A percentile compares a stretch with the other conserved stretches of the same genome.
phyloP scores from a whole-genome alignment of 2,113 vertebrate species.

The Zootoca vivipara region DNA sequence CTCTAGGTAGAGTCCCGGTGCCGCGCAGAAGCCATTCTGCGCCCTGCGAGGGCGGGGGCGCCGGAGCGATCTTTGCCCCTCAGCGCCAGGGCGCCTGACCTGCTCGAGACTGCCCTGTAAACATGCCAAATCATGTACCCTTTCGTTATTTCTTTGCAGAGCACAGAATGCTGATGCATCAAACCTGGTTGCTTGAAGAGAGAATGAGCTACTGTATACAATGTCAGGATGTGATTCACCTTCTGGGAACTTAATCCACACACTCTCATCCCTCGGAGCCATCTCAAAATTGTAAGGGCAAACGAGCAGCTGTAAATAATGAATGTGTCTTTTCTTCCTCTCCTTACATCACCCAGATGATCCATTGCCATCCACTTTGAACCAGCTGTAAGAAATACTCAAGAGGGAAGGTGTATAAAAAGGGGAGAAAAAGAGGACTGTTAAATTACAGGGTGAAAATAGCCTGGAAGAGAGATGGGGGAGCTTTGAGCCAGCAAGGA shows the following conservation, averaged over 20 bases:
- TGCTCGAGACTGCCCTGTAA: too few species aligned
- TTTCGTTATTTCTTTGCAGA: conserved; percentile 61
- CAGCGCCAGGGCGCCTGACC: too few species aligned
- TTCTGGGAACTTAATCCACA: conserved; percentile 46
- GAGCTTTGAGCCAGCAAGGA: not conserved
- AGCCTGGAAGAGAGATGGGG: not conserved
- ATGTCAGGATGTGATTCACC: conserved; percentile 66
- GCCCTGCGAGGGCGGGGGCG: too few species aligned
- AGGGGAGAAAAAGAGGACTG: not conserved
- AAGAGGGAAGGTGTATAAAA: not conserved
- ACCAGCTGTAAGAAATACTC: not conserved
- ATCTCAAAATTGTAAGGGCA: conserved; percentile 77
- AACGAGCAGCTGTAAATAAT: conserved; percentile 49
- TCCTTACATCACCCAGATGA: conserved; percentile 6
- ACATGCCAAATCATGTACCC: conserved; percentile 31
- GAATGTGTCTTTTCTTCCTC: conserved; percentile 42
- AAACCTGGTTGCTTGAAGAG: conserved; percentile 42
- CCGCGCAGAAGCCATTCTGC: too few species aligned
- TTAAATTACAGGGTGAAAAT: not conserved
- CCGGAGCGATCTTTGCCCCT: too few species aligned
- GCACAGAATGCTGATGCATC: conserved; percentile 50
- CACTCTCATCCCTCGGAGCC: conserved; percentile 52
- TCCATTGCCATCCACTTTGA: conserved; percentile 6
- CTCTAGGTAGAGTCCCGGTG: too few species aligned
- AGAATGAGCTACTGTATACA: conserved; percentile 61